Evolutionary conservation across 1,140 invertebrate genomes (phyloP).

Genomic region (Medauroidea extradentata): DNA sequence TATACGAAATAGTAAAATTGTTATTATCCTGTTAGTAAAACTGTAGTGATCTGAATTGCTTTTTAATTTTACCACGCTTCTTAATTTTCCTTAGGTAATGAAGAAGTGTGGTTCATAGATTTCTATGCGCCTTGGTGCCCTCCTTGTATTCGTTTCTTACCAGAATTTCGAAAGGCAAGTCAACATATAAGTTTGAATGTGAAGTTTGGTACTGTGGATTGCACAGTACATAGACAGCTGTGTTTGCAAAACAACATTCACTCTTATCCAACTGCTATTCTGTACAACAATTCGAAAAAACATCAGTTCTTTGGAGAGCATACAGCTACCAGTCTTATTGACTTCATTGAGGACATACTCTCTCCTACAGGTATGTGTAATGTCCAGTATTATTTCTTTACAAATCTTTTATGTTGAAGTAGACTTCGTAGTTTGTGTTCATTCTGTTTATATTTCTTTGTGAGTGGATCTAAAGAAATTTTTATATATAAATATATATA

Average conservation of each 20-base stretch:
- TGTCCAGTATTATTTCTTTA: too few relatives aligned
- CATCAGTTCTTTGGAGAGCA: conserved; percentile 59
- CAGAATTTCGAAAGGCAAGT: conserved; percentile 67
- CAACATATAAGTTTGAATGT: conserved; percentile 46
- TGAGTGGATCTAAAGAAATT: too few relatives aligned
- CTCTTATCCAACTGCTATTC: conserved; percentile 69
- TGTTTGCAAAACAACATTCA: conserved; percentile 59
- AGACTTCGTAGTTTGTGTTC: too few relatives aligned
- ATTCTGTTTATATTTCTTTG: too few relatives aligned
- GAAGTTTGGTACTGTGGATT: conserved; percentile 65
- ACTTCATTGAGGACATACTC: conserved; percentile 61
- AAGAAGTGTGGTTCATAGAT: conserved; percentile 65
- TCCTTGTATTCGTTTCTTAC: conserved; percentile 69
- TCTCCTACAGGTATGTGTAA: conserved; percentile 44
- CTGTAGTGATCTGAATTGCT: too few relatives aligned
- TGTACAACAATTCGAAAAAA: conserved; percentile 60
- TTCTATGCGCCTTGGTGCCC: conserved; percentile 83
- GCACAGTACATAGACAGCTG: conserved; percentile 49
- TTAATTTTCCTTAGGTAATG: conserved; percentile 33
- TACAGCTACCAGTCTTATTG: conserved; percentile 53
- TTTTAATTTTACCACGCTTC: too few relatives aligned
- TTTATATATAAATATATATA: too few relatives aligned
- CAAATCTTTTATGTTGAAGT: too few relatives aligned
- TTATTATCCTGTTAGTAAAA: too few relatives aligned
- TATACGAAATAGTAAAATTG: too few relatives aligned